Base-by-base conservation (phyloP, 2,797 vertebrate species). In the Onychomys torridus region DNA sequence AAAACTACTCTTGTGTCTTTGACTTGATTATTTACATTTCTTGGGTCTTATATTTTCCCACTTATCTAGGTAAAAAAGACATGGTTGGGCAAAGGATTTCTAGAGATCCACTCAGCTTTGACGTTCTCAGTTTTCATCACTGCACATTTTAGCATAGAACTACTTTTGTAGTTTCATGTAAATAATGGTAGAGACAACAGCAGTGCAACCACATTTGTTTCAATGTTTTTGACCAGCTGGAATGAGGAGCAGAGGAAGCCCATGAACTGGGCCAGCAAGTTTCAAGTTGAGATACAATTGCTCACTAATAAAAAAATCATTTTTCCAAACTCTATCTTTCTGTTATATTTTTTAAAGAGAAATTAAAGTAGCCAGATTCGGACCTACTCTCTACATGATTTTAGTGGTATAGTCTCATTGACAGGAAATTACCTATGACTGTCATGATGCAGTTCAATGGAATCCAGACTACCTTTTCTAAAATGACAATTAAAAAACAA, bases 271-370 rank as follows among this genome's bases (percentile, higher is more conserved):
- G n/a, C 49, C 61, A 75, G 13, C 43, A n/a, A 86, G 55, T 40
- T 90, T 92, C 40, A 32, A 81, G 83, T n/a, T 49, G 57, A 95
- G 77, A 90, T 65, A 37, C 3, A 37, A 89, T 52, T 93, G 57
- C 69, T 89, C 90, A 55, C 55, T 55, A 16, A 55, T 55, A 16
- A 55, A 17, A 52, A 34, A 76, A 93, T n/a, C 21, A 10, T 95
- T 93, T 87, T 73, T 9, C 59, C 55, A 86, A 85, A 61, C 13
- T 32, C 65, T 79, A 43, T 81, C 76, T 90, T 78, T 46, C n/a
- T 46, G 46, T 75, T 49, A 34, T 40, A 8, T 19, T 76, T 63
- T 90, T 85, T 46, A 75, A 23, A 65, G 3, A 82, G 32, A 40
- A 69, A 91, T 0, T 14, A 85, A 96, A 75, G 9, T 5, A 13